Conservation (phyloP, 2,888 invertebrate genomes). For the Cerastis rubricosa region DNA sequence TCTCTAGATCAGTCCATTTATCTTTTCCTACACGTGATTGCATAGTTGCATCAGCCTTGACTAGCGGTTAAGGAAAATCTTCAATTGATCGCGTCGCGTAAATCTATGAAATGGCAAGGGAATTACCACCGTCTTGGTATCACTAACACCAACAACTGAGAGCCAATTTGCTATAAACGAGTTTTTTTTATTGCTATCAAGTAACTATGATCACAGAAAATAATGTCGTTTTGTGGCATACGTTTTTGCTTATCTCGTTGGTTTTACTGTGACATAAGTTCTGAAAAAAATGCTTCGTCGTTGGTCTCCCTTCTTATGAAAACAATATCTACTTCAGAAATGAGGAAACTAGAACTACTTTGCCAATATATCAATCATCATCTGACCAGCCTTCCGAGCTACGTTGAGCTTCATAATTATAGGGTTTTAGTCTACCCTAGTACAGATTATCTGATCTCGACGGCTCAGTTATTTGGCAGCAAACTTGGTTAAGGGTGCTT, state of each 20-base stretch:
- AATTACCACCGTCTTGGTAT: conserved; percentile 39
- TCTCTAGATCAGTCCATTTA: conserved; percentile 36
- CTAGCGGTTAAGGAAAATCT: conserved; percentile 67
- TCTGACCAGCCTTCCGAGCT: not conserved
- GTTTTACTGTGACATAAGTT: conserved; percentile 16
- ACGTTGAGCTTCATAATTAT: not conserved
- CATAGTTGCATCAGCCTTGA: conserved; percentile 64
- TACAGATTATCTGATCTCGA: not conserved
- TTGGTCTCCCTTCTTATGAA: not conserved
- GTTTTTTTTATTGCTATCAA: conserved; percentile 21
- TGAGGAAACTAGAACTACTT: not conserved
- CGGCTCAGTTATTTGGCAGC: not conserved
- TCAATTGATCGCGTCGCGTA: conserved; percentile 56
- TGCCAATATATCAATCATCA: not conserved
- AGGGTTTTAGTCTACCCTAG: not conserved
- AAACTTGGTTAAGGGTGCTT: not conserved
- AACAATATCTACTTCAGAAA: not conserved
- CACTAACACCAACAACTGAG: conserved; percentile 4
- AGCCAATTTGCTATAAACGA: conserved; percentile 5
- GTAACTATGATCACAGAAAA: conserved; percentile 20
- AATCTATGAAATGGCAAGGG: conserved; percentile 39
- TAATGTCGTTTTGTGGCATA: not conserved
- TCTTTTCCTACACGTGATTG: conserved; percentile 56
- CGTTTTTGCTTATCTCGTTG: conserved; percentile 6
- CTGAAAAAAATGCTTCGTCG: conserved; percentile 3